A percentile compares a stretch with the other conserved stretches of the same genome.
Conservation (phyloP, 2,797 vertebrate species). For the Gobionotothen gibberifrons region DNA sequence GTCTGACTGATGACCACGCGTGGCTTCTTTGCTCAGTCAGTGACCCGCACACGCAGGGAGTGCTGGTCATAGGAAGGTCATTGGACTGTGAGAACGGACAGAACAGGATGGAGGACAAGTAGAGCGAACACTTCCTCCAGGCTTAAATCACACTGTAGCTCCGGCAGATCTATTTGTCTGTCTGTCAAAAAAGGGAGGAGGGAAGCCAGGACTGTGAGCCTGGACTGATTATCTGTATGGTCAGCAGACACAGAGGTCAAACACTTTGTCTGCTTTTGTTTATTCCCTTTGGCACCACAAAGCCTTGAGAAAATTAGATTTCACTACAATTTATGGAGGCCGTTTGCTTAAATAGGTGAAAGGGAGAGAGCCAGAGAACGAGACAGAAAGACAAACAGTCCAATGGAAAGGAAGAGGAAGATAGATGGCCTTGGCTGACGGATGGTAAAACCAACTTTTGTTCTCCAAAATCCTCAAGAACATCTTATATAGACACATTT, state of each 20-base stretch:
- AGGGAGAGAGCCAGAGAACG: constrained; percentile 39
- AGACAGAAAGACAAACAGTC: constrained; percentile 24
- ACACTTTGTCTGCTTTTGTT: constrained; percentile 68
- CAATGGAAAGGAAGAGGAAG: constrained; percentile 20
- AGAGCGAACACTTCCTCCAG: constrained; percentile 56
- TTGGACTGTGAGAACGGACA: constrained; percentile 65
- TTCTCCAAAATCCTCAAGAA: constrained; percentile 24
- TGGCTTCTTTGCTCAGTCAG: constrained; percentile 65
- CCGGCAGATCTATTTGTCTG: constrained; percentile 61
- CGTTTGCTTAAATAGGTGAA: constrained; percentile 58
- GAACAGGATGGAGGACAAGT: constrained; percentile 71
- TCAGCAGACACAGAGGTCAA: constrained; percentile 61
- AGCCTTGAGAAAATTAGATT: constrained; percentile 66
- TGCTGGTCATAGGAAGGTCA: constrained; percentile 60
- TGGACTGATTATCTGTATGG: constrained; percentile 62
- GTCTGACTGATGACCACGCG: constrained; percentile 64
- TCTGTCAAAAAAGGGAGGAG: constrained; percentile 66
- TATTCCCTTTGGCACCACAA: constrained; percentile 62
- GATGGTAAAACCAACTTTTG: constrained; percentile 10
- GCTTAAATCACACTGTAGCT: constrained; percentile 56
- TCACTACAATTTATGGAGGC: constrained; percentile 54
- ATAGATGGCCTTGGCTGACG: constrained; percentile 12
- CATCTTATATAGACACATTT: constrained; percentile 33
- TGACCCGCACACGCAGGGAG: constrained; percentile 63
- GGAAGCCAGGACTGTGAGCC: constrained; percentile 61